phyloP scores from a whole-genome alignment of 1,140 invertebrate species.

The Pseudomyrmex cubaensis region DNA sequence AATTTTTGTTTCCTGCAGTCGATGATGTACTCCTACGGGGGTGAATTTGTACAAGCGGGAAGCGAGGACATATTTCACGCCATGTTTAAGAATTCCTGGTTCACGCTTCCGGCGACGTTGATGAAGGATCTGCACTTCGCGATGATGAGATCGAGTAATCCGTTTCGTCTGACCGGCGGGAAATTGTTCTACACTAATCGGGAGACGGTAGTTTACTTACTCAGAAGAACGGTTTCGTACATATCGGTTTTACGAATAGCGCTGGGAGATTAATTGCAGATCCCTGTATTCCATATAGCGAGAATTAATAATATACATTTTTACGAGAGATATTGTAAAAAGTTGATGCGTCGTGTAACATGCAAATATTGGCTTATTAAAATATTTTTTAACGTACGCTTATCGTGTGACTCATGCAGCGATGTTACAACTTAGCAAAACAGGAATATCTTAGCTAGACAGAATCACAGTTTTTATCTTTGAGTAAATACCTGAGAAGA shows the following conservation, averaged over 20 bases:
- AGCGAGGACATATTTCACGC: conserved; percentile 56
- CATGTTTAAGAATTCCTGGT: conserved; percentile 68
- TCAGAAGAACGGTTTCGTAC: conserved; percentile 72
- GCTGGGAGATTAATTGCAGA: conserved; percentile 11
- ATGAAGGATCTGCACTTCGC: conserved; percentile 67
- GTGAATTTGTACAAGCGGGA: conserved; percentile 66
- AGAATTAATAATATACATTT: too few relatives aligned
- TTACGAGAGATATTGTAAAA: too few relatives aligned
- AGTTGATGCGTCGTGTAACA: too few relatives aligned
- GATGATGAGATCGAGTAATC: conserved; percentile 66
- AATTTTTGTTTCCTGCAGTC: conserved; percentile 66
- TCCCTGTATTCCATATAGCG: too few relatives aligned
- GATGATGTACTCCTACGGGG: conserved; percentile 70
- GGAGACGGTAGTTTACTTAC: conserved; percentile 66
- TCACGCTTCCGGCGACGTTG: conserved; percentile 65
- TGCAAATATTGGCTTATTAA: too few relatives aligned
- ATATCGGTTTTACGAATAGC: conserved; percentile 70
- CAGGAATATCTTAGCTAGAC: too few relatives aligned
- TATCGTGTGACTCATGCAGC: too few relatives aligned
- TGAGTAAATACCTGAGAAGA: too few relatives aligned
- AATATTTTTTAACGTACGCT: too few relatives aligned
- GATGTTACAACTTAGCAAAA: too few relatives aligned
- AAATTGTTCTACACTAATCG: conserved; percentile 68
- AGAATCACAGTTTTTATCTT: too few relatives aligned
- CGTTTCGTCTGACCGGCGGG: conserved; percentile 67